These are phyloP conservation scores for Drosophila buzzatii DNA, from an alignment of 2,888 invertebrate species.

Conservation along the genomic window DNA sequence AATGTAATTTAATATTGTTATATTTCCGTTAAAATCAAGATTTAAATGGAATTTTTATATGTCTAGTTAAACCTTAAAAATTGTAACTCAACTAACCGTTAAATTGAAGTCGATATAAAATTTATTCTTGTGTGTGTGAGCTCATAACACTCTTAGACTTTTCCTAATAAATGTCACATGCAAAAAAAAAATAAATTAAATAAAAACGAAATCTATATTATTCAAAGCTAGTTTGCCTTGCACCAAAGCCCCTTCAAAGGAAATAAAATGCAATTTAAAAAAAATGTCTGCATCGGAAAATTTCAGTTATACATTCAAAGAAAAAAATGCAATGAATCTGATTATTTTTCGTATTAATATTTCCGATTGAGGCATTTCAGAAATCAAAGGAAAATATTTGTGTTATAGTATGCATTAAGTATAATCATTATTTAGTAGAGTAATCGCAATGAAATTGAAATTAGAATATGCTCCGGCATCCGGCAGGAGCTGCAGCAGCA, in stretches of 20 bases:
- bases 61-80: too few relatives aligned
- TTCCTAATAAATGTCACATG: background rate
- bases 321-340: background rate
- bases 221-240: background rate
- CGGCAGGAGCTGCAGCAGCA: background rate
- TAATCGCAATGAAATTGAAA: background rate
- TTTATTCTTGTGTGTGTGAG: too few relatives aligned
- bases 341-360: background rate
- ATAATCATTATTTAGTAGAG: background rate
- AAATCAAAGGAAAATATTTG: background rate
- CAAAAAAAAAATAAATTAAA: background rate
- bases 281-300: background rate
- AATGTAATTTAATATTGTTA: too few relatives aligned
- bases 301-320: background rate
- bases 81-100: too few relatives aligned
- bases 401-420: background rate
- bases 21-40: too few relatives aligned
- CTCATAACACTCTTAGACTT: background rate
- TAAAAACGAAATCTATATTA: background rate
- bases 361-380: background rate
- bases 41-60: too few relatives aligned
- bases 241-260: background rate
- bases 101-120: too few relatives aligned
- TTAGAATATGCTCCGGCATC: background rate
- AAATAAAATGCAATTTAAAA: background rate